Percentiles rank a stretch among this genome's conserved stretches.
These are phyloP conservation scores for Cricetomys ansorgei DNA, from an alignment of 2,113 vertebrate genomes.

Conservation along the genomic window DNA sequence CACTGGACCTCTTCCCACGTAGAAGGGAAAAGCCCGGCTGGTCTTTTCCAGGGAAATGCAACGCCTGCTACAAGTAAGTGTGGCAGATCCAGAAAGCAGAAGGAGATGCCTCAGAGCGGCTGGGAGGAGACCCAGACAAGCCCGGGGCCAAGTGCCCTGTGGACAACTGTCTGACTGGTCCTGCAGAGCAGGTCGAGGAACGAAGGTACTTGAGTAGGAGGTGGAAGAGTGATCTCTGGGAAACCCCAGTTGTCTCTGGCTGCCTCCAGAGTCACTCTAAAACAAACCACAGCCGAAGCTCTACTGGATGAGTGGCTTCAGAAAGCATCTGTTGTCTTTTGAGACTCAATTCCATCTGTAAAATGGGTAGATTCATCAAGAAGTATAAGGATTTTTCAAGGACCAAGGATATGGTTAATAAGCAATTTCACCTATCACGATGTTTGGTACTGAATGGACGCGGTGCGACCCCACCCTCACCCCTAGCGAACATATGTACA, in stretches of 20 bases:
- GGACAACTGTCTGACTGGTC: neutral
- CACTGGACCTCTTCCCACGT: rapidly evolving
- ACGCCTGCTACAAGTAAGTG: rapidly evolving
- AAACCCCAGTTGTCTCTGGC: neutral
- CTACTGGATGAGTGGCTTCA: neutral
- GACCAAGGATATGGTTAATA: neutral
- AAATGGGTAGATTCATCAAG: neutral
- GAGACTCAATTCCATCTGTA: neutral
- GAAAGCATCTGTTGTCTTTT: neutral
- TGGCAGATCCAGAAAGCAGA: too few relatives aligned
- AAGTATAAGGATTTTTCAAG: neutral
- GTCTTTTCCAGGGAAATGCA: neutral
- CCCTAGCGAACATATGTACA: rapidly evolving
- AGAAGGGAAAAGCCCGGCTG: neutral
- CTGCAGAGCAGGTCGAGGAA: neutral
- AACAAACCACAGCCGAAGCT: neutral
- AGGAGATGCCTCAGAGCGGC: neutral
- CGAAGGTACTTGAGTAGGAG: neutral
- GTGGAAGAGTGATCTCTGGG: neutral
- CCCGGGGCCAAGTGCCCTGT: neutral
- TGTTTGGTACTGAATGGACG: neutral
- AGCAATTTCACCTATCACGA: neutral
- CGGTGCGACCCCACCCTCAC: neutral
- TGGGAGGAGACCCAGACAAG: neutral
- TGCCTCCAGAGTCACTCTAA: neutral